Percentiles rank a stretch among this genome's conserved stretches.
These are phyloP conservation scores for Micrasema minimum DNA, from an alignment of 1,140 invertebrate genomes.

Conservation along the genomic window DNA sequence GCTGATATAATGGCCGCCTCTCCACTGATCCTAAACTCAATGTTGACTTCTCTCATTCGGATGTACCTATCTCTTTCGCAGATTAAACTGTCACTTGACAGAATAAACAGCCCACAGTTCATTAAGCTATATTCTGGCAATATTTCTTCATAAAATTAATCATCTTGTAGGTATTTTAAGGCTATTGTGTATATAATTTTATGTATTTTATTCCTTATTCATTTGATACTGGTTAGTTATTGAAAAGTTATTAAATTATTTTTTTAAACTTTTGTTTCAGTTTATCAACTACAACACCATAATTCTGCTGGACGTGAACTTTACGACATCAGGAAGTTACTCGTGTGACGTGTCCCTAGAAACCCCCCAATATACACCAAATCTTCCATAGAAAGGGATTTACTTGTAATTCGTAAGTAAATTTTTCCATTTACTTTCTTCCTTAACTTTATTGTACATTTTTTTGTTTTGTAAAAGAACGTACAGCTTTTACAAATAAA, in stretches of 20 bases:
- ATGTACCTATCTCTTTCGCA: not conserved
- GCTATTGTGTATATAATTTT: too few relatives aligned
- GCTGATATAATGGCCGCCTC: slow-evolving; percentile 22
- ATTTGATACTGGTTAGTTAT: too few relatives aligned
- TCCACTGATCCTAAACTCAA: slow-evolving; percentile 9
- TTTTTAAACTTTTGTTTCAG: slow-evolving; percentile 60
- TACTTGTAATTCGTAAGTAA: slow-evolving; percentile 75
- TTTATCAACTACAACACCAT: slow-evolving; percentile 69
- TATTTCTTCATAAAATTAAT: too few relatives aligned
- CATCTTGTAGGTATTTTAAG: too few relatives aligned
- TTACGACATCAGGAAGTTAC: slow-evolving; percentile 74
- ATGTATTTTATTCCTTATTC: too few relatives aligned
- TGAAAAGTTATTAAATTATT: too few relatives aligned
- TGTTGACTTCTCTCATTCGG: slow-evolving; percentile 5
- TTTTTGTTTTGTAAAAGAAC: too few relatives aligned
- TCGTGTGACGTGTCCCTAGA: slow-evolving; percentile 76
- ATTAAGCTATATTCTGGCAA: too few relatives aligned
- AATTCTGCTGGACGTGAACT: slow-evolving; percentile 72
- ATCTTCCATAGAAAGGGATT: slow-evolving; percentile 71
- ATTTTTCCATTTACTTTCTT: not conserved
- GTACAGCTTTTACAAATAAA: too few relatives aligned
- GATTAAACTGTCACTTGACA: not conserved
- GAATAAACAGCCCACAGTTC: too few relatives aligned
- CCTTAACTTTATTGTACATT: too few relatives aligned
- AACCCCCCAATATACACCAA: slow-evolving; percentile 75